Percentiles rank a stretch among this genome's conserved stretches.
phyloP scores from a whole-genome alignment of 1,140 invertebrate genomes.

The Phthorimaea operculella region DNA sequence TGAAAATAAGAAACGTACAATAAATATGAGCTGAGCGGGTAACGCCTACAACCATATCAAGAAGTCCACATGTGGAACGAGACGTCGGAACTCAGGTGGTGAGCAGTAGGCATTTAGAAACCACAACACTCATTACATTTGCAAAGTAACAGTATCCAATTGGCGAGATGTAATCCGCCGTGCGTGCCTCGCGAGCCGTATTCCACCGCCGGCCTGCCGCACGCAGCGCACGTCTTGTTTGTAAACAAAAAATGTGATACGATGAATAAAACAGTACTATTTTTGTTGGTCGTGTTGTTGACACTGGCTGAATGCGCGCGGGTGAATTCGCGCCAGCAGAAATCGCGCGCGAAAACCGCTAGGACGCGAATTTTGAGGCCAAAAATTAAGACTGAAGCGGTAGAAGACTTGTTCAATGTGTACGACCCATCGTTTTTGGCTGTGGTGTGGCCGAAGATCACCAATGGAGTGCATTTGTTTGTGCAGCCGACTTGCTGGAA shows the following conservation, averaged over 20 bases:
- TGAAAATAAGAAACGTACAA: too few species aligned
- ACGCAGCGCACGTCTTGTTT: constrained; percentile 9
- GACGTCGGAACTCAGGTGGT: background rate
- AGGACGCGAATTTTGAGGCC: constrained; percentile 16
- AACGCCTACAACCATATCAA: too few species aligned
- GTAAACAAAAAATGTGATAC: constrained; percentile 9
- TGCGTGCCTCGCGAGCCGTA: background rate
- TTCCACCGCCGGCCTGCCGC: background rate
- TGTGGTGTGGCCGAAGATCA: constrained; percentile 62
- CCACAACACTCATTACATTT: constrained; percentile 1
- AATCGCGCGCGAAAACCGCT: background rate
- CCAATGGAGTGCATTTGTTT: constrained; percentile 56
- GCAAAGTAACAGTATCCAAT: background rate
- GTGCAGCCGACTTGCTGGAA: constrained; percentile 48
- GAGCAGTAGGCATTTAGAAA: constrained; percentile 7
- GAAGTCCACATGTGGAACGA: background rate
- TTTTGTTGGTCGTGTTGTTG: constrained; percentile 28
- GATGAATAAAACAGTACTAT: constrained; percentile 25
- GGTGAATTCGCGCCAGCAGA: constrained; percentile 16
- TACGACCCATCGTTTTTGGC: constrained; percentile 62
- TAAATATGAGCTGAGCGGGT: too few species aligned
- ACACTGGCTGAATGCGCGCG: constrained; percentile 23
- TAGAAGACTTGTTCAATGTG: constrained; percentile 56
- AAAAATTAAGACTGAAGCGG: constrained; percentile 34
- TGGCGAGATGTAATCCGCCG: constrained; percentile 1